phyloP scores from a whole-genome alignment of 2,888 invertebrate species.

The Cybosia mesomella region DNA sequence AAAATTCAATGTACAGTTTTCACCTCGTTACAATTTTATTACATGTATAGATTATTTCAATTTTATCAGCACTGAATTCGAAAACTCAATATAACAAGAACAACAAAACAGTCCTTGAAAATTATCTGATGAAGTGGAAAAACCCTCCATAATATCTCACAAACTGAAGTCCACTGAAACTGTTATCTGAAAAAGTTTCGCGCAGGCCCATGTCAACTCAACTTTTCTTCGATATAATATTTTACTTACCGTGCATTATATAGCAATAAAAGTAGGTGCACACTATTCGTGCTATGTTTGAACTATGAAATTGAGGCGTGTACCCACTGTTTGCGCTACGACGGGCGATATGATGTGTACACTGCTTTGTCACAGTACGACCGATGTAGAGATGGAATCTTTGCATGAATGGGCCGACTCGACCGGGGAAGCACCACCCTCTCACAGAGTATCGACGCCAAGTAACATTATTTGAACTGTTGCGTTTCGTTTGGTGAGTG shows the following conservation, averaged over 20 bases:
- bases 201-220: neutral
- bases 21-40: no score
- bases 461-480: no score
- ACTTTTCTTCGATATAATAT: constrained; percentile 10
- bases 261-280: constrained; percentile 29
- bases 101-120: neutral
- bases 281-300: constrained; percentile 46
- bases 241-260: no score
- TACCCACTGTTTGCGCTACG: constrained; percentile 43
- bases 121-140: constrained; percentile 3
- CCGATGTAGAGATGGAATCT: constrained; percentile 19
- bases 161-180: neutral
- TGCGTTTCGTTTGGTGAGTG: no score
- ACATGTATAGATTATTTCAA: no score
- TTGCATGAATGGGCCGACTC: no score
- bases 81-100: neutral
- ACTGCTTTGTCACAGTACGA: constrained; percentile 27
- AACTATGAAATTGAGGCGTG: constrained; percentile 57
- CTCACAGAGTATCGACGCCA: no score
- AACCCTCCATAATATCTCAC: neutral
- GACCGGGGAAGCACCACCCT: no score
- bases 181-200: neutral
- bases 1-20: no score
- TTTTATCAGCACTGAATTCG: neutral
- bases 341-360: constrained; percentile 34